Evolutionary conservation across 2,797 vertebrate genomes (phyloP).

Genomic region (Pteropus rufus): DNA sequence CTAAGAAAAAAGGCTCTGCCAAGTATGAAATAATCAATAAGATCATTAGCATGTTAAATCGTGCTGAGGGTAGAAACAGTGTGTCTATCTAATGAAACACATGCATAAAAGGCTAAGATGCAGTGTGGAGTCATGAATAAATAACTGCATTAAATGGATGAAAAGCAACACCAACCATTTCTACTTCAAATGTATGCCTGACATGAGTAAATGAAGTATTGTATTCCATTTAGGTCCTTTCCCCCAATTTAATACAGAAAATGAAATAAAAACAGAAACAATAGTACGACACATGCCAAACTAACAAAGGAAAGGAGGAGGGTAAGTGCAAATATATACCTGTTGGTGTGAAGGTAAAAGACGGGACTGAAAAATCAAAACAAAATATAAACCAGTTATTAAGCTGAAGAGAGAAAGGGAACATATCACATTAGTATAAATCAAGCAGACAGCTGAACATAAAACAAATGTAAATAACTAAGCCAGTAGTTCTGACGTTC

Average conservation of each 20-base stretch:
- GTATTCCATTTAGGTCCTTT: slow-evolving; percentile 9
- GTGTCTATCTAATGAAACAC: slow-evolving; percentile 53
- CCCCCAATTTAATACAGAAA: slow-evolving; percentile 61
- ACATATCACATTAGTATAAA: slow-evolving; percentile 89
- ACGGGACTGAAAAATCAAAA: slow-evolving; percentile 95
- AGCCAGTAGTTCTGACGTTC: slow-evolving; percentile 75
- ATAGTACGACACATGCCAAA: slow-evolving; percentile 82
- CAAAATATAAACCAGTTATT: slow-evolving; percentile 88
- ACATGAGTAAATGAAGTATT: slow-evolving; percentile 20
- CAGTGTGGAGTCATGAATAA: not conserved
- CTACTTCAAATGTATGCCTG: slow-evolving; percentile 43
- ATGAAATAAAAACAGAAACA: slow-evolving; percentile 76
- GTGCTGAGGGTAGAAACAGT: slow-evolving; percentile 38
- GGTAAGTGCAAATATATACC: slow-evolving; percentile 92
- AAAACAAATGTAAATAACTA: slow-evolving; percentile 83
- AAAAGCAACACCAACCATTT: slow-evolving; percentile 38
- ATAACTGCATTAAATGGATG: not conserved
- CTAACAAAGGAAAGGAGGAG: slow-evolving; percentile 76
- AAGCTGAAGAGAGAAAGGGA: slow-evolving; percentile 87
- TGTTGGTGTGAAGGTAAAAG: slow-evolving; percentile 99
- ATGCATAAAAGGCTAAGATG: slow-evolving; percentile 45
- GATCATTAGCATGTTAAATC: slow-evolving; percentile 48
- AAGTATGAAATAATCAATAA: slow-evolving; percentile 50
- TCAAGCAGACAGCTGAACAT: slow-evolving; percentile 84
- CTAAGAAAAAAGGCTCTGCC: not conserved